A percentile compares a stretch with the other conserved stretches of the same genome.
phyloP scores from a whole-genome alignment of 2,797 vertebrate species.

The Hippocampus kuda region DNA sequence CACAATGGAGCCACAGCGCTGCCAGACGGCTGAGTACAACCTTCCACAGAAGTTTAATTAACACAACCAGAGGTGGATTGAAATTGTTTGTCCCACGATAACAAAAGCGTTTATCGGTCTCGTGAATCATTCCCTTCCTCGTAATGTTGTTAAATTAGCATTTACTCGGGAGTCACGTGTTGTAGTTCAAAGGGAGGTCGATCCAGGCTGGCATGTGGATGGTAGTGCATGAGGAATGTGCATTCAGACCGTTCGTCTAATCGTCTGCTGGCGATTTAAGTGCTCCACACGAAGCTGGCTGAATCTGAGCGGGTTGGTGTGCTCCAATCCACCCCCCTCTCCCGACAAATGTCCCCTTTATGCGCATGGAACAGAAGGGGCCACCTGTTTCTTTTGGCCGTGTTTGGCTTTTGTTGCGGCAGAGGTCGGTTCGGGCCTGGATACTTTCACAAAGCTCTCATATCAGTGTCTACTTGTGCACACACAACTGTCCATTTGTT shows the following conservation, averaged over 20 bases:
- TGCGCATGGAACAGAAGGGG: constrained; percentile 56
- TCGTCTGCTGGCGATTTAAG: constrained; percentile 13
- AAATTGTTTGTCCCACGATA: neutral
- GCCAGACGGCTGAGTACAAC: constrained; percentile 27
- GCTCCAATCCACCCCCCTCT: constrained; percentile 26
- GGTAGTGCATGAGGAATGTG: constrained; percentile 49
- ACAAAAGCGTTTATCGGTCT: neutral
- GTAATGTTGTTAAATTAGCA: constrained; percentile 3
- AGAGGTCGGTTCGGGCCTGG: constrained; percentile 51
- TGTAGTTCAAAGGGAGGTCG: constrained; percentile 62
- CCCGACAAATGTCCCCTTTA: constrained; percentile 56
- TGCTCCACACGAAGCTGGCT: neutral
- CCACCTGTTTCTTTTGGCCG: constrained; percentile 68
- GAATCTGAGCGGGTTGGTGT: constrained; percentile 2
- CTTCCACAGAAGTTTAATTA: neutral
- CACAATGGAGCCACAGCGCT: constrained; percentile 24
- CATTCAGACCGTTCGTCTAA: constrained; percentile 22
- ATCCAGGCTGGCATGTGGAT: constrained; percentile 47
- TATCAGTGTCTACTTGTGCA: constrained; percentile 10
- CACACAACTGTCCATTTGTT: neutral
- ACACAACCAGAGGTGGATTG: neutral
- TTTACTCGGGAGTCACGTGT: constrained; percentile 59
- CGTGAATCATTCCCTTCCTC: neutral
- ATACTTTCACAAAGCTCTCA: constrained; percentile 58
- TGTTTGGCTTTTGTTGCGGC: constrained; percentile 61